These are phyloP conservation scores for Varecia variegata DNA, from an alignment of 2,797 vertebrate genomes.

Conservation along the genomic window DNA sequence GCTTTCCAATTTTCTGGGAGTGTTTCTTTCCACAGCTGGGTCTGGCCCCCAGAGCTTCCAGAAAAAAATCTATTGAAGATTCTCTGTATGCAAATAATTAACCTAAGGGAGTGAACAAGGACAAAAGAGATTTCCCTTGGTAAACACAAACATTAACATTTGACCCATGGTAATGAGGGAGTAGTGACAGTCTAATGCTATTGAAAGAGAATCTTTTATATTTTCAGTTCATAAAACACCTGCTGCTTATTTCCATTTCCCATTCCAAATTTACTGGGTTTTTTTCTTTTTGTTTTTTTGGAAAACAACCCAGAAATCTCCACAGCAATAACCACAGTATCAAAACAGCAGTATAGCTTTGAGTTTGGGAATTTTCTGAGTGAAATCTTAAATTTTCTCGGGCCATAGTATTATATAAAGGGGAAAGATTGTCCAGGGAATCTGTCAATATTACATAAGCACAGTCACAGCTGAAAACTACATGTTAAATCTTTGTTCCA, in stretches of 20 bases:
- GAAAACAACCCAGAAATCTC: conserved; percentile 22
- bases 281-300: not conserved
- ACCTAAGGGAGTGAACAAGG: conserved; percentile 50
- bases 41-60: conserved; percentile 18
- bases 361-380: not conserved
- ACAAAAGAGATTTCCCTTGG: conserved; percentile 34
- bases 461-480: not conserved
- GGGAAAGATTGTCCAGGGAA: not conserved
- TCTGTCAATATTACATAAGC: not conserved
- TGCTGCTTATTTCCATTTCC: not conserved
- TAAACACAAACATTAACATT: conserved; percentile 39
- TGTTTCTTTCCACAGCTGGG: conserved; percentile 37
- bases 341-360: not conserved
- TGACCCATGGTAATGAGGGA: conserved; percentile 23
- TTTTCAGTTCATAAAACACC: not conserved
- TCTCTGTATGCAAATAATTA: conserved; percentile 61
- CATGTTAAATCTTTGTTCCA: not conserved
- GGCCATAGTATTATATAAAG: not conserved
- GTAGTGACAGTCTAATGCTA: not conserved
- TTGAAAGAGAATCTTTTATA: conserved; percentile 28
- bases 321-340: conserved; percentile 12
- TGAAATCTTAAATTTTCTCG: not conserved
- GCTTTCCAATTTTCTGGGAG: not conserved
- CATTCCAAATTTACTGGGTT: conserved; percentile 30
- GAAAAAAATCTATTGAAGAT: not conserved